Evolutionary conservation across 2,888 invertebrate genomes (phyloP).

Genomic region (Drosophila mettleri): DNA sequence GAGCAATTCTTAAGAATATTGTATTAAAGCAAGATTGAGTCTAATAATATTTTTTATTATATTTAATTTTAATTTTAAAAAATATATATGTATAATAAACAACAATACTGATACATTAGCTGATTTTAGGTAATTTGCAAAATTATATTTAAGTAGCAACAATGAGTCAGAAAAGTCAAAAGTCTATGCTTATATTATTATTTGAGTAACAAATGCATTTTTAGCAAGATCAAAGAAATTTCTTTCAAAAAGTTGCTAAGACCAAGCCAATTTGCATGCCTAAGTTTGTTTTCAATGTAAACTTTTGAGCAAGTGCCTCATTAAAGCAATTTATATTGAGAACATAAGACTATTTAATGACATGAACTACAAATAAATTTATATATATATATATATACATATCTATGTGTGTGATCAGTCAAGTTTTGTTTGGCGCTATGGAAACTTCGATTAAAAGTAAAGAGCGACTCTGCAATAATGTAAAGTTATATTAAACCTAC

Average conservation of each 20-base stretch:
- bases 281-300: neutral
- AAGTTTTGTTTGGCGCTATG: neutral
- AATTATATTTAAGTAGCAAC: too few relatives aligned
- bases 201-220: neutral
- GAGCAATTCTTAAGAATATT: neutral
- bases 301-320: neutral
- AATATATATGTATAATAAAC: too few relatives aligned
- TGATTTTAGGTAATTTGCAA: too few relatives aligned
- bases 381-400: neutral
- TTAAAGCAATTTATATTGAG: too few relatives aligned
- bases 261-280: neutral
- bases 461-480: neutral
- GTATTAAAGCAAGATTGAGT: neutral
- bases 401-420: neutral
- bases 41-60: too few relatives aligned
- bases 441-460: neutral
- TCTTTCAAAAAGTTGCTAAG: neutral
- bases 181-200: neutral
- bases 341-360: neutral
- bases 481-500: neutral
- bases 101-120: too few relatives aligned
- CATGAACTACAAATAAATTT: neutral
- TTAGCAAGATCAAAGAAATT: neutral
- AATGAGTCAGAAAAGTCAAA: neutral
- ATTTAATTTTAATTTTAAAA: too few relatives aligned